These are phyloP conservation scores for Andrena bicolor DNA, from an alignment of 2,888 invertebrate species.

Conservation along the genomic window DNA sequence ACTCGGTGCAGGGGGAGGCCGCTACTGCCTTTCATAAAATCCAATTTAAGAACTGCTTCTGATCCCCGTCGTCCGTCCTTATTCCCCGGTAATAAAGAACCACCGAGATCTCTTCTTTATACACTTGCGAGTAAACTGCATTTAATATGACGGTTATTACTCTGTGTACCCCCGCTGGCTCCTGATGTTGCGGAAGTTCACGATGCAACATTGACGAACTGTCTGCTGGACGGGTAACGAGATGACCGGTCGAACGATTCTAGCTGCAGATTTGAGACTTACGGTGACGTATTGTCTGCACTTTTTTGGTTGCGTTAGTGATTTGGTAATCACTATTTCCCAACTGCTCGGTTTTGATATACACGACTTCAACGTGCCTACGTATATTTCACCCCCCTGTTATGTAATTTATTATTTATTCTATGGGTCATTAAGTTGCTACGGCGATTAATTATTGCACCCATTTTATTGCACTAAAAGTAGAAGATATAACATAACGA, in stretches of 20 bases:
- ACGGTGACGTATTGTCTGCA: not conserved
- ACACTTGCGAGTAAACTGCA: slow-evolving; percentile 49
- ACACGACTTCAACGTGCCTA: not conserved
- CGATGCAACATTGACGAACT: slow-evolving; percentile 15
- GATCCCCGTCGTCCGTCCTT: slow-evolving; percentile 60
- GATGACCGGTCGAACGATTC: not conserved
- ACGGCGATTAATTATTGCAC: not conserved
- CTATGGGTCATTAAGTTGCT: too few relatives aligned
- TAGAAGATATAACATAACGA: not conserved
- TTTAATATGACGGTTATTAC: slow-evolving; percentile 63
- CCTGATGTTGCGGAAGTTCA: slow-evolving; percentile 11
- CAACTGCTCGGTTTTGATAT: too few relatives aligned
- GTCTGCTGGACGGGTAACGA: not conserved
- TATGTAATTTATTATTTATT: not conserved
- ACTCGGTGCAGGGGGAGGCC: slow-evolving; percentile 35
- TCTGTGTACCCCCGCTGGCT: not conserved
- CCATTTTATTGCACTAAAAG: slow-evolving; percentile 5
- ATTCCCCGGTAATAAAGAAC: slow-evolving; percentile 63
- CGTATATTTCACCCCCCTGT: not conserved
- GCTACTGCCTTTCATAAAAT: slow-evolving; percentile 69
- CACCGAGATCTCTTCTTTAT: slow-evolving; percentile 45
- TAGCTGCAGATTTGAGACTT: too few relatives aligned
- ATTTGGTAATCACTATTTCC: too few relatives aligned
- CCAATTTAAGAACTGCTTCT: slow-evolving; percentile 72
- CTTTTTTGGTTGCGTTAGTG: too few relatives aligned